Percentiles rank a stretch among this genome's conserved stretches.
Evolutionary conservation across 2,888 invertebrate genomes (phyloP).

Genomic region (Lithophane ornitopus): DNA sequence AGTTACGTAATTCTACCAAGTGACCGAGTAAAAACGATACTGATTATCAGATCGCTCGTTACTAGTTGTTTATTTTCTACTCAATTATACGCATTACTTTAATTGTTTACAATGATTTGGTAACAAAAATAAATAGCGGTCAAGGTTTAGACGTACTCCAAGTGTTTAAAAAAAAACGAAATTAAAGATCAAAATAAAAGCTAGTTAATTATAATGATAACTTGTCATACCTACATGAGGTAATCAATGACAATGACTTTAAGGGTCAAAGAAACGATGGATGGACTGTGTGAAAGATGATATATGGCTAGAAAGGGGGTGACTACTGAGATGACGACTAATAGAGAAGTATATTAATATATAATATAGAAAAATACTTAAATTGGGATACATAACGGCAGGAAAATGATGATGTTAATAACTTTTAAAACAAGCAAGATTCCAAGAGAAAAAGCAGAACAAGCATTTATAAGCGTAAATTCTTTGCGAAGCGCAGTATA

Average conservation of each 20-base stretch:
- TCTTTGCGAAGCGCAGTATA: slow-evolving; percentile 35
- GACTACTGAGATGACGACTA: too few relatives aligned
- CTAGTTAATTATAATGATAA: too few relatives aligned
- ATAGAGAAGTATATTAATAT: too few relatives aligned
- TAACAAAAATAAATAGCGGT: slow-evolving; percentile 3
- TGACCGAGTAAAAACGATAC: slow-evolving; percentile 16
- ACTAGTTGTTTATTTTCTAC: slow-evolving; percentile 39
- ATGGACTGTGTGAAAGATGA: background rate
- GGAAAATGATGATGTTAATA: too few relatives aligned
- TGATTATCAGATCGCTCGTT: slow-evolving; percentile 22
- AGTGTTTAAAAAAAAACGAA: too few relatives aligned
- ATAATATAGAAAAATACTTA: too few relatives aligned
- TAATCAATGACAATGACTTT: too few relatives aligned
- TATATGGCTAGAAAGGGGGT: too few relatives aligned
- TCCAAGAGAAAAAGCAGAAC: slow-evolving; percentile 7
- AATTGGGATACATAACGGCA: too few relatives aligned
- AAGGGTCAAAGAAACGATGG: background rate
- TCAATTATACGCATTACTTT: slow-evolving; percentile 33
- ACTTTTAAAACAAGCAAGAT: background rate
- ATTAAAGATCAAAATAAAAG: background rate
- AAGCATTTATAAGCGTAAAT: slow-evolving; percentile 13
- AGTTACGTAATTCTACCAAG: slow-evolving; percentile 22
- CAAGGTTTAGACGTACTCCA: background rate
- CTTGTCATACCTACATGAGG: too few relatives aligned
- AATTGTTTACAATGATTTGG: slow-evolving; percentile 13